These are phyloP conservation scores for Chaetodon trifasciatus DNA, from an alignment of 2,797 vertebrate genomes.

Conservation along the genomic window DNA sequence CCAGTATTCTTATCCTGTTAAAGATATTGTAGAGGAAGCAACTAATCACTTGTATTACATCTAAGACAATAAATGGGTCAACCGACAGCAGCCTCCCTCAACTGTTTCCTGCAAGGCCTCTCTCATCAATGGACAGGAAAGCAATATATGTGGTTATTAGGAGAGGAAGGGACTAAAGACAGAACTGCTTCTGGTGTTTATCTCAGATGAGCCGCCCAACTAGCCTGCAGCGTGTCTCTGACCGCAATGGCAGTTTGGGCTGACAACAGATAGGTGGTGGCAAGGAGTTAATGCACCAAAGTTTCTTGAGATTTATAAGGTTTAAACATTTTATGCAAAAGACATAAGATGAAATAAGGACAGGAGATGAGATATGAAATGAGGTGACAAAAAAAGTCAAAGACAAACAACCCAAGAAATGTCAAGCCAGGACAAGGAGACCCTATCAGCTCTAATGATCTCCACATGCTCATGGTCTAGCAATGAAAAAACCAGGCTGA, in stretches of 20 bases:
- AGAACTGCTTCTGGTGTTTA: conserved; percentile 54
- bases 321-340: conserved; percentile 9
- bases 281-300: conserved; percentile 9
- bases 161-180: conserved; percentile 53
- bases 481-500: neutral
- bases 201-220: conserved; percentile 59
- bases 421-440: conserved; percentile 8
- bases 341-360: conserved; percentile 7
- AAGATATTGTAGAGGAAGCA: conserved; percentile 56
- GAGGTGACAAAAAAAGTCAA: neutral
- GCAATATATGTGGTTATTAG: conserved; percentile 38
- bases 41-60: conserved; percentile 42
- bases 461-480: conserved; percentile 42
- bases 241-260: conserved; percentile 10
- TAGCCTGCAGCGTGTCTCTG: conserved; percentile 46
- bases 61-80: conserved; percentile 41
- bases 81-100: conserved; percentile 32
- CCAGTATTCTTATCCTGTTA: conserved; percentile 40
- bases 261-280: conserved; percentile 25
- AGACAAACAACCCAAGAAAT: conserved; percentile 1
- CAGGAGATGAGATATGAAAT: conserved; percentile 1
- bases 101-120: conserved; percentile 50
- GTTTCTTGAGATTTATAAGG: neutral
- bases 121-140: conserved; percentile 34
- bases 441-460: neutral